phyloP scores from a whole-genome alignment of 2,888 invertebrate genomes.

The Drosophila greeni region DNA sequence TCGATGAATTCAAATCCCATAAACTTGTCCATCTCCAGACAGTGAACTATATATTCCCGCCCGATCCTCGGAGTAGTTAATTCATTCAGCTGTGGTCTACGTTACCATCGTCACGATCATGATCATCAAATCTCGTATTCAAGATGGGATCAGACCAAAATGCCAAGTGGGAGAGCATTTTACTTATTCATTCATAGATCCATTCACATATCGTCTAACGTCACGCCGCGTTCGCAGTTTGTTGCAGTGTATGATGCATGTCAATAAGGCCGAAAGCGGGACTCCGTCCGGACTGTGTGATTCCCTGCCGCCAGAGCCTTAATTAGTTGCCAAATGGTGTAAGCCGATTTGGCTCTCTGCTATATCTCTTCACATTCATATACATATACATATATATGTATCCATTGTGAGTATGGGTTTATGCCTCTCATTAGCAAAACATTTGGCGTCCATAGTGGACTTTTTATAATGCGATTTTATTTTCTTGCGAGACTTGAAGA shows the following conservation, averaged over 20 bases:
- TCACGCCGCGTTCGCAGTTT: slow-evolving; percentile 24
- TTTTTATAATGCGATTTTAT: slow-evolving; percentile 57
- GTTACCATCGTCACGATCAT: slow-evolving; percentile 32
- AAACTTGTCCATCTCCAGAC: slow-evolving; percentile 8
- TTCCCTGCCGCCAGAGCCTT: slow-evolving; percentile 15
- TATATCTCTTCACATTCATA: slow-evolving; percentile 3
- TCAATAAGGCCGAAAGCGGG: slow-evolving; percentile 37
- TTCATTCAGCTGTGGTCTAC: slow-evolving; percentile 32
- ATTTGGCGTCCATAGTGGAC: slow-evolving; percentile 42
- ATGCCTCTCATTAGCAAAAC: slow-evolving; percentile 51
- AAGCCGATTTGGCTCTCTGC: slow-evolving; percentile 32
- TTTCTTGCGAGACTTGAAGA: slow-evolving; percentile 42
- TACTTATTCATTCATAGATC: slow-evolving; percentile 43
- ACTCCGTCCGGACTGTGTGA: background rate
- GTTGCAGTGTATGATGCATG: slow-evolving; percentile 50
- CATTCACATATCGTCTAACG: slow-evolving; percentile 37
- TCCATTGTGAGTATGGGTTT: slow-evolving; percentile 10
- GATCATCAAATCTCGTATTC: slow-evolving; percentile 7
- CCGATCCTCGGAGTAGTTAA: slow-evolving; percentile 1
- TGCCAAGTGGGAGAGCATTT: slow-evolving; percentile 16
- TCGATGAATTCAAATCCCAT: slow-evolving; percentile 5
- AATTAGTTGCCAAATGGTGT: slow-evolving; percentile 50
- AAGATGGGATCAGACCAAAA: slow-evolving; percentile 20
- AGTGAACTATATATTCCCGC: slow-evolving; percentile 23
- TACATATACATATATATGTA: background rate